Conservation (phyloP, 1,140 invertebrate genomes). For the Hestina assimilis region DNA sequence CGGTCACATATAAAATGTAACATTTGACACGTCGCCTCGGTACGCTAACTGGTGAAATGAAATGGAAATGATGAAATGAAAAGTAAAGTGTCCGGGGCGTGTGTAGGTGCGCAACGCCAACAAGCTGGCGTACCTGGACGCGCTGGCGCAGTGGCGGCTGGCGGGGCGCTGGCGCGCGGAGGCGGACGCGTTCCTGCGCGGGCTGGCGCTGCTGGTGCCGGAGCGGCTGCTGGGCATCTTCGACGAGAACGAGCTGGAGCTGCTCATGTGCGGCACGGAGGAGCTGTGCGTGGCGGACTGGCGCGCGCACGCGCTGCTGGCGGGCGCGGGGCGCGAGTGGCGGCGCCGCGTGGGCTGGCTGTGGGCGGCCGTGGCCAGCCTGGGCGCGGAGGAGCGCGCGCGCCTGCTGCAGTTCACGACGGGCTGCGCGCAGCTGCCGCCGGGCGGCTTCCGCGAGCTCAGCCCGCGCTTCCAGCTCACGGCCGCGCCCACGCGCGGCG, state of each 20-base stretch:
- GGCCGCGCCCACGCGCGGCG: constrained; percentile 92
- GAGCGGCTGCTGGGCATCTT: constrained; percentile 96
- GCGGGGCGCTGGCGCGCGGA: constrained; percentile 89
- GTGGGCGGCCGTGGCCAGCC: constrained; percentile 95
- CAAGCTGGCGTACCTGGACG: constrained; percentile 92
- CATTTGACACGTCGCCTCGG: no score
- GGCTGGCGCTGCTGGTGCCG: constrained; percentile 93
- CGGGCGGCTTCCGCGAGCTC: constrained; percentile 91
- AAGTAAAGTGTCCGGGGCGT: neutral
- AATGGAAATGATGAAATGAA: no score
- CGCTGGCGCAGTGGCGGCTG: constrained; percentile 92
- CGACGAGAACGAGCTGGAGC: constrained; percentile 97
- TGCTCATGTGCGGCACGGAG: constrained; percentile 95
- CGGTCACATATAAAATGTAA: no score
- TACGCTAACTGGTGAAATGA: no score
- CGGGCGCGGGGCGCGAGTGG: constrained; percentile 91
- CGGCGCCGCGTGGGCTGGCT: constrained; percentile 93
- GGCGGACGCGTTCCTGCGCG: constrained; percentile 92
- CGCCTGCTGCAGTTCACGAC: constrained; percentile 96
- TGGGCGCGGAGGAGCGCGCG: constrained; percentile 96
- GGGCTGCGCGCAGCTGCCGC: constrained; percentile 93
- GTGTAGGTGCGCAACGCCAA: constrained; percentile 86
- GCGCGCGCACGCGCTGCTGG: constrained; percentile 91
- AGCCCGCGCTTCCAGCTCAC: constrained; percentile 95
- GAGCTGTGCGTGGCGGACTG: constrained; percentile 95